These are phyloP conservation scores for Lasioglossum pauxillum DNA, from an alignment of 2,888 invertebrate genomes.

Conservation along the genomic window DNA sequence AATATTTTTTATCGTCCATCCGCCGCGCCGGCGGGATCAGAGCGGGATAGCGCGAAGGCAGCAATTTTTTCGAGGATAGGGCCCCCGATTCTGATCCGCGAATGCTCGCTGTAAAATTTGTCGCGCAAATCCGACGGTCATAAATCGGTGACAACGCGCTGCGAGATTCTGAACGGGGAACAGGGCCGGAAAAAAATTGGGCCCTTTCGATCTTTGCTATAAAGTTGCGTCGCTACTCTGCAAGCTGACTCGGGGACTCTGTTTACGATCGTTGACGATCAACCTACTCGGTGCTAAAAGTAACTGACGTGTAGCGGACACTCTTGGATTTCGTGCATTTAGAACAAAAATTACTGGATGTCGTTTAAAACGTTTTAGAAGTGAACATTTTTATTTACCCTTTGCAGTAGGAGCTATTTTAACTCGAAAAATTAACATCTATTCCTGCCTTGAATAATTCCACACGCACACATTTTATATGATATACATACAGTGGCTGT, in stretches of 20 bases:
- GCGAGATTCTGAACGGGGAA: conserved; percentile 46
- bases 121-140: conserved; percentile 66
- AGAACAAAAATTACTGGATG: too few species aligned
- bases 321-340: too few species aligned
- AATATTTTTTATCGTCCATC: conserved; percentile 60
- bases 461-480: too few species aligned
- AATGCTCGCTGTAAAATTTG: conserved; percentile 71
- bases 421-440: too few species aligned
- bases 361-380: too few species aligned
- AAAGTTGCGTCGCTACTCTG: conserved; percentile 49
- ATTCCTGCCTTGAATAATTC: too few species aligned
- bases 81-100: conserved; percentile 51
- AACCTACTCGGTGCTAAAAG: neutral
- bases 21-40: conserved; percentile 4
- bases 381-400: too few species aligned
- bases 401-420: too few species aligned
- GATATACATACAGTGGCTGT: too few species aligned
- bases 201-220: conserved; percentile 49
- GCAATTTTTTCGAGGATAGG: conserved; percentile 14
- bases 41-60: conserved; percentile 40
- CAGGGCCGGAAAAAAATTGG: conserved; percentile 56
- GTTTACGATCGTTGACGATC: neutral
- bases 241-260: neutral
- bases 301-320: neutral
- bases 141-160: conserved; percentile 65